phyloP scores from a whole-genome alignment of 2,797 vertebrate species.

The Sebastes miniatus region DNA sequence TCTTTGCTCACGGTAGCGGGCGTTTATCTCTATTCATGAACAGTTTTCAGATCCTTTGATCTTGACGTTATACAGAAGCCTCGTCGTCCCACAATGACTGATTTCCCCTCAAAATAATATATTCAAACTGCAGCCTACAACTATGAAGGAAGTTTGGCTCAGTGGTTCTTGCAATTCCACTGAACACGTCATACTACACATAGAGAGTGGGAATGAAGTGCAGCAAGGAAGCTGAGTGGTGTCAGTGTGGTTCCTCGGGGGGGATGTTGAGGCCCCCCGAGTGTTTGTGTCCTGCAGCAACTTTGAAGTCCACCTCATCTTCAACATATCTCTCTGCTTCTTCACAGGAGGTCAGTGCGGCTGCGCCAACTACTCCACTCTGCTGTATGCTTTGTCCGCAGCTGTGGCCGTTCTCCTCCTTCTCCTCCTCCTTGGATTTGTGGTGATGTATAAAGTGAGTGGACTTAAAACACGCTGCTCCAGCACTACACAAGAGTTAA shows the following conservation, averaged over 20 bases:
- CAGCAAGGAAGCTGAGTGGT: neutral
- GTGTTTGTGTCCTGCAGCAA: neutral
- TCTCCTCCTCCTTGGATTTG: constrained; percentile 44
- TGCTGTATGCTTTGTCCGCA: constrained; percentile 74
- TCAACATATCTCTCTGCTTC: neutral
- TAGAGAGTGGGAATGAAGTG: too few species aligned
- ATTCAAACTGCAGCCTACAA: neutral
- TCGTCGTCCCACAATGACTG: accelerated
- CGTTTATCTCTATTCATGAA: neutral
- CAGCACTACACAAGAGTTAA: neutral
- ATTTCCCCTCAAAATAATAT: neutral
- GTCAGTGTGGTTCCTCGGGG: neutral
- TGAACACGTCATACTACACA: neutral
- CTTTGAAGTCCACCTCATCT: neutral
- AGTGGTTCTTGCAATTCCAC: constrained; percentile 20
- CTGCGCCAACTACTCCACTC: constrained; percentile 62
- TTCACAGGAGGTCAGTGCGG: constrained; percentile 51
- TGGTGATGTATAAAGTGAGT: constrained; percentile 67
- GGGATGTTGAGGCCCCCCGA: neutral
- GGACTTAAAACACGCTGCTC: neutral
- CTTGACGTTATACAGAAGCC: neutral
- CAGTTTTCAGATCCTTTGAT: neutral
- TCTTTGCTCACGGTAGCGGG: neutral
- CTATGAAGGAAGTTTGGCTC: constrained; percentile 40
- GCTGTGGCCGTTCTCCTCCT: constrained; percentile 64